These are phyloP conservation scores for Polyergus mexicanus DNA, from an alignment of 1,140 invertebrate species.

Conservation along the genomic window DNA sequence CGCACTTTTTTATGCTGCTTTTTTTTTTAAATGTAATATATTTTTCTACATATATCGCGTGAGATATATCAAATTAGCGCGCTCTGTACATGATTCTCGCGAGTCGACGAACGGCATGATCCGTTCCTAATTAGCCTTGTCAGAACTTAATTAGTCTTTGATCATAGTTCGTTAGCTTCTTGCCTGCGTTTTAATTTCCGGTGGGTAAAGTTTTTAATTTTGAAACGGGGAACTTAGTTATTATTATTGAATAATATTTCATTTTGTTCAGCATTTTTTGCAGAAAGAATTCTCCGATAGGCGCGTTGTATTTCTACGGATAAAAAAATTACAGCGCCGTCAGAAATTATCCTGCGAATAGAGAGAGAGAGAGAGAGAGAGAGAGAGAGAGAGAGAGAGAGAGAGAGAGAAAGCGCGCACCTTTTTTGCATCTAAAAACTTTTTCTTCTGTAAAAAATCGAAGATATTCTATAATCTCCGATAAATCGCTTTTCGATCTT, in stretches of 20 bases:
- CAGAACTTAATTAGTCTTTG: constrained; percentile 43
- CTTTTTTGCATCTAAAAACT: background rate
- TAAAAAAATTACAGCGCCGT: constrained; percentile 24
- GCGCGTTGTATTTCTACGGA: background rate
- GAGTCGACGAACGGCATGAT: background rate
- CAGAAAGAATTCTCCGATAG: background rate
- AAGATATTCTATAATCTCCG: background rate
- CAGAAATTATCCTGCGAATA: constrained; percentile 43
- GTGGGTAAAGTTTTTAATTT: constrained; percentile 48
- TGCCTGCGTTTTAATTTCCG: constrained; percentile 25
- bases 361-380: no score
- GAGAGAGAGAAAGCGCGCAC: no score
- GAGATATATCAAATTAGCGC: constrained; percentile 9
- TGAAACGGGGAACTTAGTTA: constrained; percentile 5
- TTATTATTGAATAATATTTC: constrained; percentile 51
- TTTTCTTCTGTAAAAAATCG: background rate
- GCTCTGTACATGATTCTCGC: background rate
- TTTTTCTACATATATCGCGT: background rate
- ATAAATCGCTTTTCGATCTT: background rate
- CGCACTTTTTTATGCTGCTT: background rate
- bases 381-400: no score
- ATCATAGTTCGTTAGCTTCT: constrained; percentile 43
- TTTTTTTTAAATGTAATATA: background rate
- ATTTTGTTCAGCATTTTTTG: constrained; percentile 22
- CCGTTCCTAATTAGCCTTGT: constrained; percentile 28